Percentiles rank a stretch among this genome's conserved stretches.
Conservation (phyloP, 2,888 invertebrate species). For the Periphyllus acericola region DNA sequence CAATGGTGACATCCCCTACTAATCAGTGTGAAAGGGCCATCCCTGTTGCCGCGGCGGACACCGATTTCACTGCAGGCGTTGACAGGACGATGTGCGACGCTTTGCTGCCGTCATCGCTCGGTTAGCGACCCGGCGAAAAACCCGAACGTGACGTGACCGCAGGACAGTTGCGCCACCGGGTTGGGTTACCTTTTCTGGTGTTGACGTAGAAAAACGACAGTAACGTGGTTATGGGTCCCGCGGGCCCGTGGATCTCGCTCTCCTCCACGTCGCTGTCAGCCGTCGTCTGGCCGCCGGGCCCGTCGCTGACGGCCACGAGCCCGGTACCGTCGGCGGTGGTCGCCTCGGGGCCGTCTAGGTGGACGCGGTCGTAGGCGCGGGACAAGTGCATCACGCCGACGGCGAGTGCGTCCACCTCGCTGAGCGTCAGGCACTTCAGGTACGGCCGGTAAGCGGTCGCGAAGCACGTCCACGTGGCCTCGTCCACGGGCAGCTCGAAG, state of each 20-base stretch:
- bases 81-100: too few species aligned
- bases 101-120: too few species aligned
- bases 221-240: constrained; percentile 5
- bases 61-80: too few species aligned
- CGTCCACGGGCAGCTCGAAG: constrained; percentile 41
- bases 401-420: constrained; percentile 41
- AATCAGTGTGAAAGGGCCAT: too few species aligned
- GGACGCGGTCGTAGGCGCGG: neutral
- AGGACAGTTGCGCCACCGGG: neutral
- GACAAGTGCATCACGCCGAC: constrained; percentile 43
- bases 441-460: constrained; percentile 53
- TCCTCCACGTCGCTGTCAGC: neutral
- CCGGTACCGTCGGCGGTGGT: neutral
- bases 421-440: constrained; percentile 47
- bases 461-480: constrained; percentile 48
- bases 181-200: constrained; percentile 46
- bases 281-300: neutral
- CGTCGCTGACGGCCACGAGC: neutral
- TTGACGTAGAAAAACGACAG: constrained; percentile 48
- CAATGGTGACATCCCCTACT: too few species aligned
- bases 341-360: neutral
- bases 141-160: neutral
- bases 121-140: neutral
- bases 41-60: too few species aligned
- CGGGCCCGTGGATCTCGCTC: neutral